Percentiles rank a stretch among this genome's conserved stretches.
These are phyloP conservation scores for Champsocephalus gunnari DNA, from an alignment of 2,797 vertebrate species.

Conservation along the genomic window DNA sequence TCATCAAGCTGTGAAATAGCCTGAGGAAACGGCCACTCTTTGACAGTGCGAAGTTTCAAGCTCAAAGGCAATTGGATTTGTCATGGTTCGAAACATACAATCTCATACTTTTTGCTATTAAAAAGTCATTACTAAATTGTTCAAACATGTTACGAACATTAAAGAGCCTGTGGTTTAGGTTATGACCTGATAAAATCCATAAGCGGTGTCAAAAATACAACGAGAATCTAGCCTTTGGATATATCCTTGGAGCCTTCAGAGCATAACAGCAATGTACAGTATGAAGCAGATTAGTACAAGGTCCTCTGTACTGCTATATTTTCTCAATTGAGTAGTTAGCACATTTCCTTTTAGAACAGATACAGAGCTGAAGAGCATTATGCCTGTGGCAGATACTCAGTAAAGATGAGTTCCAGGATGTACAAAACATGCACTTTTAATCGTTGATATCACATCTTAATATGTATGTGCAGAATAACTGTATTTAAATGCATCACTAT, in stretches of 20 bases:
- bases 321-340: not conserved
- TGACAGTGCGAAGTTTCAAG: conserved; percentile 20
- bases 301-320: not conserved
- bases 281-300: not conserved
- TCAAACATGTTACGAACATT: conserved; percentile 5
- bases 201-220: conserved; percentile 4
- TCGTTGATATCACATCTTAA: not conserved
- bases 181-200: conserved; percentile 15
- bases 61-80: conserved; percentile 49
- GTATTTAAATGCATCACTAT: not conserved
- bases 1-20: conserved; percentile 66
- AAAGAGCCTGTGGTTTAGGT: conserved; percentile 15
- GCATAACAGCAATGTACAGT: not conserved
- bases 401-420: not conserved
- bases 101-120: conserved; percentile 25
- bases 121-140: conserved; percentile 19
- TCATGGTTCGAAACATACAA: conserved; percentile 22
- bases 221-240: not conserved
- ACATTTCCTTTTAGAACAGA: conserved; percentile 6
- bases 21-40: conserved; percentile 35
- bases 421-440: conserved; percentile 3
- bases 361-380: not conserved
- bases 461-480: not conserved
- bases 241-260: not conserved
- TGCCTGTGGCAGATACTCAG: not conserved